phyloP scores from a whole-genome alignment of 2,113 vertebrate genomes.

The Euleptes europaea region DNA sequence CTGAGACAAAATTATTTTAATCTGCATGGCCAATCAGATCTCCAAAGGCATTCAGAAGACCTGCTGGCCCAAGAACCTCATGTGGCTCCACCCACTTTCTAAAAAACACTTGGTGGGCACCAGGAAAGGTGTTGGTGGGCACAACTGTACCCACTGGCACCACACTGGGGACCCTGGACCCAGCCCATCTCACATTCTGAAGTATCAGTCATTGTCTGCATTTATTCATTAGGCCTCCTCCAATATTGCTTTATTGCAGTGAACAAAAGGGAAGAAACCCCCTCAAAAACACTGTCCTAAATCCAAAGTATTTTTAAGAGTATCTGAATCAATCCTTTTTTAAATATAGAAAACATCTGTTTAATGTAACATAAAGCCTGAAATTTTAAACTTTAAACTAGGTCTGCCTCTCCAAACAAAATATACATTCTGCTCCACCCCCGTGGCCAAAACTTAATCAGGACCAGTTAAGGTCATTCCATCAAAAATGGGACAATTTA shows the following conservation, averaged over 20 bases:
- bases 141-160: too few relatives aligned
- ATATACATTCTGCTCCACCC: neutral
- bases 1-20: too few relatives aligned
- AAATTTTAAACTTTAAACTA: neutral
- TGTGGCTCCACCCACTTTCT: too few relatives aligned
- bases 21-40: too few relatives aligned
- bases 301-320: neutral
- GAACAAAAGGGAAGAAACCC: slow-evolving; percentile 1
- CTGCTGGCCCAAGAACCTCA: too few relatives aligned
- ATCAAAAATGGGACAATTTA: neutral
- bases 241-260: neutral
- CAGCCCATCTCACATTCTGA: slow-evolving; percentile 28
- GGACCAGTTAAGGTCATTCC: neutral
- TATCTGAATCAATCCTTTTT: neutral
- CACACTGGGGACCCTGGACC: too few relatives aligned
- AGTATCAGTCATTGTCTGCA: slow-evolving; percentile 39
- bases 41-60: too few relatives aligned
- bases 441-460: neutral
- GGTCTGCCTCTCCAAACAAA: neutral
- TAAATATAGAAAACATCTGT: neutral
- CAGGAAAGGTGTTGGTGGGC: too few relatives aligned
- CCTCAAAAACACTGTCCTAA: neutral
- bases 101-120: too few relatives aligned
- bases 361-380: slow-evolving; percentile 4
- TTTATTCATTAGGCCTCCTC: slow-evolving; percentile 33